phyloP scores from a whole-genome alignment of 2,113 vertebrate species.

The Pimephales promelas region DNA sequence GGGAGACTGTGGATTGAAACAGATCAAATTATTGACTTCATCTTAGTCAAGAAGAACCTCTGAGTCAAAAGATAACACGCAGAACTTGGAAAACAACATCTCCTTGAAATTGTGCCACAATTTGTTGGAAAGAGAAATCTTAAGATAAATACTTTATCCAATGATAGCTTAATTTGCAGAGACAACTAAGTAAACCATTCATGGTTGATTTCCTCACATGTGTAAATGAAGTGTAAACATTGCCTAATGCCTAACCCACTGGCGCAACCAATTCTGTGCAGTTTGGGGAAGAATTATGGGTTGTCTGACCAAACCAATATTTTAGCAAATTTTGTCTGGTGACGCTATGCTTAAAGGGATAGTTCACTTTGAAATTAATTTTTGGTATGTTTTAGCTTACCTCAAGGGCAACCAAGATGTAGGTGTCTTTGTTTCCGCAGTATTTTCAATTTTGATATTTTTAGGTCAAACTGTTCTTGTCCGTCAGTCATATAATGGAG shows the following conservation, averaged over 20 bases:
- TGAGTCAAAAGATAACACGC: neutral
- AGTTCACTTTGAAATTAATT: too few species aligned
- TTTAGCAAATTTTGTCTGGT: neutral
- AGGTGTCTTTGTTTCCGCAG: too few species aligned
- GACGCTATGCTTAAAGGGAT: neutral
- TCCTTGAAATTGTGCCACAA: too few species aligned
- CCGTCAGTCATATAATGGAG: too few species aligned
- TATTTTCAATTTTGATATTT: too few species aligned
- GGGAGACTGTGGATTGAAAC: slow-evolving; percentile 81
- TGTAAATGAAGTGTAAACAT: too few species aligned
- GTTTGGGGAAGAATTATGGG: neutral
- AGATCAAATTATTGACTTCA: neutral
- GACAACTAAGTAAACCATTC: neutral
- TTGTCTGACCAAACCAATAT: neutral
- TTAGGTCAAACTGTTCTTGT: too few species aligned
- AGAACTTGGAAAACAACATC: neutral
- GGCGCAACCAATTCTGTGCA: neutral
- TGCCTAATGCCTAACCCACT: too few species aligned
- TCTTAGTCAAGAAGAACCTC: neutral
- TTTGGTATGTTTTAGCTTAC: too few species aligned
- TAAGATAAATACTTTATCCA: neutral
- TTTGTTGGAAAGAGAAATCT: neutral
- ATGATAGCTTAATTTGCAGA: neutral
- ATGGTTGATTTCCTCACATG: neutral
- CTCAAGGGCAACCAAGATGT: too few species aligned